These are phyloP conservation scores for Pogona vitticeps DNA, from an alignment of 2,113 vertebrate genomes.

Conservation along the genomic window DNA sequence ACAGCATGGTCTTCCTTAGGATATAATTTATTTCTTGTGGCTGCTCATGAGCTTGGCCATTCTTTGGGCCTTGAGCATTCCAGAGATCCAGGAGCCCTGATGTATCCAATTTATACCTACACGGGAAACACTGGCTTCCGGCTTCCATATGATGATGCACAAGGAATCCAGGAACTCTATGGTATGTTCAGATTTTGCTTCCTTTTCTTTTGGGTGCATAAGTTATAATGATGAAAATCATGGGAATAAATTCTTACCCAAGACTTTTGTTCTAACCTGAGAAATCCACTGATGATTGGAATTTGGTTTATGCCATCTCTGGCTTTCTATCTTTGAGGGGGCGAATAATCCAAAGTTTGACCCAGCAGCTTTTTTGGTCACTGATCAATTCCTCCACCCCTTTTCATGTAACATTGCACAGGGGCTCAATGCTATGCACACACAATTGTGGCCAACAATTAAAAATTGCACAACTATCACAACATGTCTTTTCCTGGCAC, in stretches of 20 bases:
- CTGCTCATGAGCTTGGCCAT: slow-evolving; percentile 94
- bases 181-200: slow-evolving; percentile 72
- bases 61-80: slow-evolving; percentile 94
- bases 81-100: slow-evolving; percentile 88
- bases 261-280: background rate
- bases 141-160: slow-evolving; percentile 89
- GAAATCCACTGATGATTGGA: background rate
- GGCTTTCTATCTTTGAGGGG: background rate
- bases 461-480: background rate
- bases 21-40: slow-evolving; percentile 94
- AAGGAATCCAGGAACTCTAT: slow-evolving; percentile 93
- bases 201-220: background rate
- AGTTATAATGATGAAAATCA: background rate
- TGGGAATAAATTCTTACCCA: background rate
- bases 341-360: background rate
- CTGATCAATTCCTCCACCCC: background rate
- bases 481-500: background rate
- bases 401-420: no score
- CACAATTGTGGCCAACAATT: background rate
- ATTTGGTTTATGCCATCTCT: no score
- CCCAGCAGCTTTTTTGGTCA: accelerated
- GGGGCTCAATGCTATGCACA: background rate
- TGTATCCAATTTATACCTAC: slow-evolving; percentile 93
- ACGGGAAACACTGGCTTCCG: slow-evolving; percentile 75
- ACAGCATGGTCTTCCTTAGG: slow-evolving; percentile 70